Percentiles rank a stretch among this genome's conserved stretches.
Evolutionary conservation across 2,797 vertebrate genomes (phyloP).

Genomic region (Chiloscyllium punctatum): DNA sequence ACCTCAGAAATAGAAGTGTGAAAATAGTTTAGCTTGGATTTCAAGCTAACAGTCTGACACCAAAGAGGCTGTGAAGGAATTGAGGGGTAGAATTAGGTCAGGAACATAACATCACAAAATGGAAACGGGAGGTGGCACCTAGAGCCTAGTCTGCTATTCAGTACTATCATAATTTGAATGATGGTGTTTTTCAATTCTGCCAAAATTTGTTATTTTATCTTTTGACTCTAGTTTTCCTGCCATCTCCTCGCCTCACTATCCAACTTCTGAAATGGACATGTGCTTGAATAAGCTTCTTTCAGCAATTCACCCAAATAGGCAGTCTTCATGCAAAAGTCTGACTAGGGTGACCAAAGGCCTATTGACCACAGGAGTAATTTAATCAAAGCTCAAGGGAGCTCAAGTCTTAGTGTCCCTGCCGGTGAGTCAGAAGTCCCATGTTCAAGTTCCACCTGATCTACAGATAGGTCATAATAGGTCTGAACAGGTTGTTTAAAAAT

Average conservation of each 20-base stretch:
- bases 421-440: too few species aligned
- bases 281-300: background rate
- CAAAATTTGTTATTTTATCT: background rate
- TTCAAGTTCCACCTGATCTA: too few species aligned
- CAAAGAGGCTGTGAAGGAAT: background rate
- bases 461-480: too few species aligned
- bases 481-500: too few species aligned
- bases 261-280: background rate
- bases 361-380: background rate
- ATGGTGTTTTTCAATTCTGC: background rate
- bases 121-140: too few species aligned
- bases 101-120: too few species aligned
- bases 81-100: background rate
- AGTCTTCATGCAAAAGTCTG: background rate
- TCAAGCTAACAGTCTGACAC: background rate
- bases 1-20: background rate
- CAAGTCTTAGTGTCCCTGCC: too few species aligned
- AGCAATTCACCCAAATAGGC: background rate
- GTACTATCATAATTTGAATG: background rate
- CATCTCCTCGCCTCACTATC: background rate
- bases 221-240: background rate
- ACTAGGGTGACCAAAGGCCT: background rate
- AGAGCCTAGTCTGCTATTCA: too few species aligned
- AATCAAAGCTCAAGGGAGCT: too few species aligned
- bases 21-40: background rate